Percentiles rank a stretch among this genome's conserved stretches.
phyloP scores from a whole-genome alignment of 2,888 invertebrate genomes.

The Habroteleia sp. region DNA sequence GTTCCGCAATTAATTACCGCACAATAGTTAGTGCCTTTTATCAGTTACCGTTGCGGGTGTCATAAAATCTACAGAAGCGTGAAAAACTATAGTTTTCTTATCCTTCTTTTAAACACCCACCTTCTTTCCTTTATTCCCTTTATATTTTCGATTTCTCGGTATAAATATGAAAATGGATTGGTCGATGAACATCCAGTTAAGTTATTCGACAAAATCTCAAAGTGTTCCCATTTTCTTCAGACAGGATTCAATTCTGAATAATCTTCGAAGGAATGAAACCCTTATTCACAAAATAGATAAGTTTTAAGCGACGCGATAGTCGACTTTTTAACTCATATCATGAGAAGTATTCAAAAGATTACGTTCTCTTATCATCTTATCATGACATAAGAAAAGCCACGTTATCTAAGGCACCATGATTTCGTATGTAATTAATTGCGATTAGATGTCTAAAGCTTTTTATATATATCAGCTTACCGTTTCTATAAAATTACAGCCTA shows the following conservation, averaged over 20 bases:
- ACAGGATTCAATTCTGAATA: constrained; percentile 38
- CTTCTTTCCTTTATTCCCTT: constrained; percentile 43
- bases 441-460: constrained; percentile 36
- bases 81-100: constrained; percentile 55
- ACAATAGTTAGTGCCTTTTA: constrained; percentile 71
- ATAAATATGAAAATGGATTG: constrained; percentile 41
- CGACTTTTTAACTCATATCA: constrained; percentile 43
- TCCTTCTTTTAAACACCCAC: constrained; percentile 9
- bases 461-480: not conserved
- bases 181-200: constrained; percentile 51
- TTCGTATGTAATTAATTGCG: constrained; percentile 45
- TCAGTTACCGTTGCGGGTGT: constrained; percentile 73
- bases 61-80: constrained; percentile 68
- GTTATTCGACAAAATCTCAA: constrained; percentile 49
- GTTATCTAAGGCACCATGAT: constrained; percentile 29
- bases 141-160: constrained; percentile 49
- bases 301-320: constrained; percentile 52
- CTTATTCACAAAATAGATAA: constrained; percentile 41
- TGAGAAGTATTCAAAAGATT: constrained; percentile 44
- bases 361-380: constrained; percentile 45
- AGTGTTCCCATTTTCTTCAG: constrained; percentile 44
- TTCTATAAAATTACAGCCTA: too few species aligned
- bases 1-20: constrained; percentile 76
- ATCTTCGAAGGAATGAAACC: constrained; percentile 43
- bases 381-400: constrained; percentile 27